Percentiles rank a stretch among this genome's conserved stretches.
Evolutionary conservation across 2,888 invertebrate species (phyloP).

Genomic region (Heliothis peltigera): DNA sequence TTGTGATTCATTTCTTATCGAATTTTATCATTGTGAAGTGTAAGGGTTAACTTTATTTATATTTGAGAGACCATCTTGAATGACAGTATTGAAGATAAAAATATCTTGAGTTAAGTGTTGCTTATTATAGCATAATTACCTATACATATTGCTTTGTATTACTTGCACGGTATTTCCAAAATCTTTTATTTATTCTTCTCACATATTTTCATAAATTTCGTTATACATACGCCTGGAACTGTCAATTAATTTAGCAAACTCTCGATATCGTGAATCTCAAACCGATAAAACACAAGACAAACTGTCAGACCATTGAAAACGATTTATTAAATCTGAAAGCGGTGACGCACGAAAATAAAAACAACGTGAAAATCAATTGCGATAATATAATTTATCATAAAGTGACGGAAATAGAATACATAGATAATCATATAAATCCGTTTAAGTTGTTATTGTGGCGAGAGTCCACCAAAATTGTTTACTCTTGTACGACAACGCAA

Average conservation of each 20-base stretch:
- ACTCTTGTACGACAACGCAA: no score
- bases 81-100: constrained; percentile 33
- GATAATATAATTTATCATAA: constrained; percentile 40
- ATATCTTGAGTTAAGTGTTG: constrained; percentile 8
- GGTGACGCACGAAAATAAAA: constrained; percentile 49
- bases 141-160: not conserved
- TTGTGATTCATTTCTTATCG: constrained; percentile 24
- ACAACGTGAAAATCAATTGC: constrained; percentile 45
- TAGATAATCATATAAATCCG: constrained; percentile 1
- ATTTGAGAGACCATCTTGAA: constrained; percentile 18
- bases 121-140: constrained; percentile 11
- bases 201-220: not conserved
- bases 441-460: constrained; percentile 17
- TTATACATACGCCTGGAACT: not conserved
- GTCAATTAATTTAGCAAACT: constrained; percentile 6
- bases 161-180: not conserved
- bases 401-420: constrained; percentile 46
- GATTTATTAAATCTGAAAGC: constrained; percentile 47
- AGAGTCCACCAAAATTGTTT: no score
- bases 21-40: constrained; percentile 40
- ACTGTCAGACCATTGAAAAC: constrained; percentile 31
- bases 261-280: constrained; percentile 1
- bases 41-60: constrained; percentile 46
- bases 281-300: constrained; percentile 22
- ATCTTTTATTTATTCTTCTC: not conserved